Conservation (phyloP, 2,113 vertebrate species). For the Hemichromis elongatus region DNA sequence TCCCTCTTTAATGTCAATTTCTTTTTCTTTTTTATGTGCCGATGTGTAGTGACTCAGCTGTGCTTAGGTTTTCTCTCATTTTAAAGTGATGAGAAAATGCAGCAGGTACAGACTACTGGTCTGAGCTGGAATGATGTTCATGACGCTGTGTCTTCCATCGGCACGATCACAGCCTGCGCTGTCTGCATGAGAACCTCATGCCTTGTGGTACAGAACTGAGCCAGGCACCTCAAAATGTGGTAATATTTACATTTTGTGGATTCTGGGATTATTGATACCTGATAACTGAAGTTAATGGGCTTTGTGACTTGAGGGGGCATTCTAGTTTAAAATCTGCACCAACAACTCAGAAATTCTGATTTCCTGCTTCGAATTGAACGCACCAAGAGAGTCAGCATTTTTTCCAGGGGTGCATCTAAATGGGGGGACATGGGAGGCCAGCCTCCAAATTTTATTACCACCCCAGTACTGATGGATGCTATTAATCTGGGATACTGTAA, state of each 20-base stretch:
- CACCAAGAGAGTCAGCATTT: background rate
- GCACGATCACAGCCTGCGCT: background rate
- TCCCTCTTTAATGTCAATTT: background rate
- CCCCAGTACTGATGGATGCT: background rate
- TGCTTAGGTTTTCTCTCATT: background rate
- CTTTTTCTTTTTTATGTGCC: background rate
- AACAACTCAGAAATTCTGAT: background rate
- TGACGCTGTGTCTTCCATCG: background rate
- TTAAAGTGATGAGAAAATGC: background rate
- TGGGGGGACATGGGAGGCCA: background rate
- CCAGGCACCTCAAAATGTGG: background rate
- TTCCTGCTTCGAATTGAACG: background rate
- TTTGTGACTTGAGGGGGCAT: background rate
- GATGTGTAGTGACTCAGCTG: background rate
- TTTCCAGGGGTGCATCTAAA: background rate
- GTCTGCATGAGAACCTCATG: background rate
- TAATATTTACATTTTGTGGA: background rate
- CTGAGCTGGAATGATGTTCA: background rate
- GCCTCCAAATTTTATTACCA: background rate
- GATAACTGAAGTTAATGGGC: background rate
- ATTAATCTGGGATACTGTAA: background rate
- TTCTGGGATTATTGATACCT: background rate
- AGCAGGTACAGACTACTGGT: background rate
- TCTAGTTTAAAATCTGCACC: accelerated
- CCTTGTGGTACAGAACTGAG: background rate